Conservation (phyloP, 2,888 invertebrate species). For the Brachyptera putata region DNA sequence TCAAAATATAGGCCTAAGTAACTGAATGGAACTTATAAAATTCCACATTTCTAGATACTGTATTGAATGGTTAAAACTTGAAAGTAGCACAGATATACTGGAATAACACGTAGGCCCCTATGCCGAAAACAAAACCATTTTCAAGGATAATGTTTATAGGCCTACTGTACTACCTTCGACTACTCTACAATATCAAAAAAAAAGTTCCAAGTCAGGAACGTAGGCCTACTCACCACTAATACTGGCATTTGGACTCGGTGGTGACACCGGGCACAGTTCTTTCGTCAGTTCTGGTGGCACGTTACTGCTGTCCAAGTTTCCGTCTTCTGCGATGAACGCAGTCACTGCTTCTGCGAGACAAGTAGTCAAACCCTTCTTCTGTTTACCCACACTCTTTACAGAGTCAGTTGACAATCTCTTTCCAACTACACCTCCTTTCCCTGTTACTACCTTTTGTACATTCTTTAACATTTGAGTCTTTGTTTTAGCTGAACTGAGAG, state of each 20-base stretch:
- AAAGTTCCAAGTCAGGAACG: too few relatives aligned
- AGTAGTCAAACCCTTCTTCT: conserved; percentile 39
- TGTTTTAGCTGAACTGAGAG: conserved; percentile 10
- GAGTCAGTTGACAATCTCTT: conserved; percentile 20
- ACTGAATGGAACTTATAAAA: too few relatives aligned
- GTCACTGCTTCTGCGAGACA: conserved; percentile 44
- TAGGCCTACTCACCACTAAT: too few relatives aligned
- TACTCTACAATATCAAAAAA: too few relatives aligned
- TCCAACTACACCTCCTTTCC: conserved; percentile 21
- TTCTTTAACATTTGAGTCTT: conserved; percentile 33
- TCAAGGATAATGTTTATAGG: too few relatives aligned
- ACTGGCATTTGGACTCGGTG: not conserved
- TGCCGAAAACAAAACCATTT: too few relatives aligned
- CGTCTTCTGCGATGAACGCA: conserved; percentile 41
- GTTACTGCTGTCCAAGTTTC: not conserved
- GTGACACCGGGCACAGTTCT: not conserved
- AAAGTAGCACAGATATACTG: too few relatives aligned
- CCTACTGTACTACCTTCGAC: too few relatives aligned
- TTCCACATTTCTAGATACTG: too few relatives aligned
- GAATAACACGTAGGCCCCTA: too few relatives aligned
- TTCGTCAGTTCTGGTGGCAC: not conserved
- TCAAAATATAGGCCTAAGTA: too few relatives aligned
- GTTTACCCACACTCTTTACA: conserved; percentile 30
- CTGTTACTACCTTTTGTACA: conserved; percentile 29
- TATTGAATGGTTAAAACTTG: too few relatives aligned